A percentile compares a stretch with the other conserved stretches of the same genome.
phyloP scores from a whole-genome alignment of 2,888 invertebrate species.

The Dastarcus helophoroides region DNA sequence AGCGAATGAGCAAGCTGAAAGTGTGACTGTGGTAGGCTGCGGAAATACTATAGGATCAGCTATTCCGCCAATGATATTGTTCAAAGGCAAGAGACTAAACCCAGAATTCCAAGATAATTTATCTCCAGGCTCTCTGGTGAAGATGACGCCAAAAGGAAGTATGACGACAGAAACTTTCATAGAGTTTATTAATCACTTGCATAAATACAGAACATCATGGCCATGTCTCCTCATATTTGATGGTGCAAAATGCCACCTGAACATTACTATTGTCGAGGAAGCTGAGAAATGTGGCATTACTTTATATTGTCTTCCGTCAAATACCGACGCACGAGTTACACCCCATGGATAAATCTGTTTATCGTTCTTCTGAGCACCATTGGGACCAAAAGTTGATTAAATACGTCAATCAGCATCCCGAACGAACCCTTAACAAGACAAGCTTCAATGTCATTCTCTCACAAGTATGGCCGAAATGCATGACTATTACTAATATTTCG shows the following conservation, averaged over 20 bases:
- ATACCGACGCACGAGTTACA: too few relatives aligned
- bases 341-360: too few relatives aligned
- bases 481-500: too few relatives aligned
- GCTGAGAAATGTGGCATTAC: slow-evolving; percentile 22
- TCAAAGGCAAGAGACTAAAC: slow-evolving; percentile 15
- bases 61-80: slow-evolving; percentile 22
- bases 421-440: too few relatives aligned
- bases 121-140: slow-evolving; percentile 17
- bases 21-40: slow-evolving; percentile 23
- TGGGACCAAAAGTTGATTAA: too few relatives aligned
- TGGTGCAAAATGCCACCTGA: slow-evolving; percentile 24
- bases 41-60: slow-evolving; percentile 21
- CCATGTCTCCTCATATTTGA: slow-evolving; percentile 22
- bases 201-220: slow-evolving; percentile 19
- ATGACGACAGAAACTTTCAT: slow-evolving; percentile 22
- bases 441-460: too few relatives aligned
- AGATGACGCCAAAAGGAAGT: slow-evolving; percentile 21
- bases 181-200: slow-evolving; percentile 21
- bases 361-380: too few relatives aligned
- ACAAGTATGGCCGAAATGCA: too few relatives aligned
- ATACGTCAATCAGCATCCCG: too few relatives aligned
- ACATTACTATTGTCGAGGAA: slow-evolving; percentile 22
- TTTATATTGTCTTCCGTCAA: slow-evolving; percentile 27
- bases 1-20: slow-evolving; percentile 25
- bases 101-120: slow-evolving; percentile 17